phyloP scores from a whole-genome alignment of 2,797 vertebrate genomes.

The Siniperca obscura region DNA sequence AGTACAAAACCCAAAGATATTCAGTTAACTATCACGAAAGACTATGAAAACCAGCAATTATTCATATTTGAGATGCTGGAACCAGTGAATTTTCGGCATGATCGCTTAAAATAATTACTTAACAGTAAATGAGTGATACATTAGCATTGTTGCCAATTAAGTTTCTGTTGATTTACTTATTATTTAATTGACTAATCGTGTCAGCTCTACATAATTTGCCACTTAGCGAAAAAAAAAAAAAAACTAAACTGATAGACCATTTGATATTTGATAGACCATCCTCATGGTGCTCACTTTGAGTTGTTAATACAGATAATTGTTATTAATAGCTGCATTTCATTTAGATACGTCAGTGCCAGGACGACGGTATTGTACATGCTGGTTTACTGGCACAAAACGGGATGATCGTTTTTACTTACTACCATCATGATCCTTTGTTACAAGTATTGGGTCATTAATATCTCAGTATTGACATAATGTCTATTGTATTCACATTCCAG shows the following conservation, averaged over 20 bases:
- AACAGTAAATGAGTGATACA: neutral
- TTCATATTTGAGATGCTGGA: neutral
- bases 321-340: constrained; percentile 5
- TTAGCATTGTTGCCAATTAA: neutral
- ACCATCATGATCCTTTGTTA: constrained; percentile 4
- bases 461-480: constrained; percentile 17
- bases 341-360: neutral
- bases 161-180: neutral
- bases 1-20: neutral
- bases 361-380: neutral
- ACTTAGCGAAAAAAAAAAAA: neutral
- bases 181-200: neutral
- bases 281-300: neutral
- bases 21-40: neutral
- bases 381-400: neutral
- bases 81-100: neutral
- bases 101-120: neutral
- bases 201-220: neutral
- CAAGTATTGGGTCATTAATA: constrained; percentile 33
- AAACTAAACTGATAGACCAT: too few species aligned
- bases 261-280: neutral
- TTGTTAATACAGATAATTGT: neutral
- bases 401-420: neutral
- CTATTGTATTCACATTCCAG: constrained; percentile 35
- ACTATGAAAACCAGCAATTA: neutral